Conservation (phyloP, 2,113 vertebrate species). For the Oriolus oriolus region DNA sequence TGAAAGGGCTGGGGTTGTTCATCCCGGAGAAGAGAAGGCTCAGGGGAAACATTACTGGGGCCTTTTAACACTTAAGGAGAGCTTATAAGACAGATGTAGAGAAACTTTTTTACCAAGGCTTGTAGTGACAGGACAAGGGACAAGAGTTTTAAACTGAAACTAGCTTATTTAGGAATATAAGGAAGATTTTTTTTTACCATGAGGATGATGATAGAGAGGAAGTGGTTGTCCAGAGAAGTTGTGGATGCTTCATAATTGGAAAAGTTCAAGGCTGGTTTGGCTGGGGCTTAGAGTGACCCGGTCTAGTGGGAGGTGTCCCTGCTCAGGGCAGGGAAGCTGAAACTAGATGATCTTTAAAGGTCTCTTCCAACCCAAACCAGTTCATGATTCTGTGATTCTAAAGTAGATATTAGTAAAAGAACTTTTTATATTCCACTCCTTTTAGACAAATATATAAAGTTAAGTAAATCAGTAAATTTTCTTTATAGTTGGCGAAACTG, state of each 20-base stretch:
- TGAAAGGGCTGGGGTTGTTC: not conserved
- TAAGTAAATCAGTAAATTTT: not conserved
- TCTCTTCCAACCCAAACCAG: not conserved
- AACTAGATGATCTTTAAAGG: not conserved
- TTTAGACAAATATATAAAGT: not conserved
- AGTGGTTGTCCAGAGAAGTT: rapidly evolving
- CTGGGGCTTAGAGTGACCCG: not conserved
- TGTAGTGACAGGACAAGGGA: not conserved
- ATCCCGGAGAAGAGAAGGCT: not conserved
- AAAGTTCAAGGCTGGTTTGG: not conserved
- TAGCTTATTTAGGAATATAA: too few relatives aligned
- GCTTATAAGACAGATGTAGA: not conserved
- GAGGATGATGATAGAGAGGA: rapidly evolving
- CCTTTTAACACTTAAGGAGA: not conserved
- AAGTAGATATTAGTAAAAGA: not conserved
- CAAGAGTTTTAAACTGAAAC: not conserved
- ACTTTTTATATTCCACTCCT: not conserved
- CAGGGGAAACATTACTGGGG: rapidly evolving
- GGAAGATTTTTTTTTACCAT: rapidly evolving
- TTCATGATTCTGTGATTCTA: not conserved
- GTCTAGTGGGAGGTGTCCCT: not conserved
- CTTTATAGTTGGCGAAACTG: not conserved
- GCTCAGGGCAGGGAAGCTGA: rapidly evolving
- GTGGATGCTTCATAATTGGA: not conserved
- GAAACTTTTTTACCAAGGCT: not conserved